Evolutionary conservation across 2,888 invertebrate genomes (phyloP), one percentile per base, ranked within the genome.

Genomic region (Orthosia incerta): DNA sequence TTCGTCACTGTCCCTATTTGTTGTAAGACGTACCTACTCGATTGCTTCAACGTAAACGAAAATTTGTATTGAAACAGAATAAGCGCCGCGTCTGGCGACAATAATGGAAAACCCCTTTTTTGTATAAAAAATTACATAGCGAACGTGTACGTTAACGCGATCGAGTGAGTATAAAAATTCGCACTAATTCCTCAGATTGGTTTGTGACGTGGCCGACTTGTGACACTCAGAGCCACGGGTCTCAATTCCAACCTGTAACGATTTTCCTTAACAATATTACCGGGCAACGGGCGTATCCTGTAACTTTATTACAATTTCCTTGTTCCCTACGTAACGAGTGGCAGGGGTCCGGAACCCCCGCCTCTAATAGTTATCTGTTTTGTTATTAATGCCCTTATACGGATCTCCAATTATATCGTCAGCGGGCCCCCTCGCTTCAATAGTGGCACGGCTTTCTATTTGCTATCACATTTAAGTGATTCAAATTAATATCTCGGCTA

Each of bases 381-480:
- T 93, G 94, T 94, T 94, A 94, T 95, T 95, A 94, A 95, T 94
- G 93, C 90, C 91, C 90, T 91, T 91, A 93, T 93, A 92, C 92
- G 91, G 91, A 91, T 91, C 92, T 93, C 93, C 93, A 94, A 95
- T 95, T 94, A 94, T 93, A 92, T 92, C 88, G 88, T 87, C 87
- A 86, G 84, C 85, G 87, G 84, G 85, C 81, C 46, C 84, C 87
- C 86, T 82, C 86, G 89, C 86, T 88, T 89, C 89, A 89, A 87
- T 92, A 87, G 86, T 84, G 86, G 86, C 87, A 85, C 84, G 86
- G 81, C 83, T 84, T 70, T 84, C 75, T 90, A 85, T 88, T 89
- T 88, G 84, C 81, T 86, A 87, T 87, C 82, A 87, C 78, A 84
- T 87, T 85, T 86, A 89, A 88, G 89, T 88, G 83, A 87, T 84